A percentile compares a stretch with the other conserved stretches of the same genome.
Conservation (phyloP, 2,113 vertebrate genomes). For the Empidonax alnorum region DNA sequence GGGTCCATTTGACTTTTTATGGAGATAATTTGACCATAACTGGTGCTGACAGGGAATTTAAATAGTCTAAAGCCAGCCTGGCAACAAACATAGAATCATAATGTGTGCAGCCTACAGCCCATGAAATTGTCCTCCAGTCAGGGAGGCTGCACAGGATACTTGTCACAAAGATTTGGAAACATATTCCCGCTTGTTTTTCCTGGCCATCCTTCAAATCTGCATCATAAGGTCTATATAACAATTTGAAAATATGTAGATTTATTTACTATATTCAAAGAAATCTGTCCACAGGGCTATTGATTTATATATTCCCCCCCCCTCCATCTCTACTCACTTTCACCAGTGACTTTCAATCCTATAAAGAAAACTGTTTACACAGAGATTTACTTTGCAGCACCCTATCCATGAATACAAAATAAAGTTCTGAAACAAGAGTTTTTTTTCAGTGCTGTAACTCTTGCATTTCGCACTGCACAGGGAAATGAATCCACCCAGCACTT, state of each 20-base stretch:
- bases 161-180: neutral
- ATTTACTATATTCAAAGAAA: conserved; percentile 24
- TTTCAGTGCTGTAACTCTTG: neutral
- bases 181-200: neutral
- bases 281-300: conserved; percentile 15
- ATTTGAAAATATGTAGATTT: conserved; percentile 32
- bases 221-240: neutral
- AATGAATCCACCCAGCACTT: neutral
- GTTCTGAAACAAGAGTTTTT: neutral
- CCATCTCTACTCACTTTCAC: neutral
- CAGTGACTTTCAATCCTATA: conserved; percentile 13
- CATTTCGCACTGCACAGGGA: neutral
- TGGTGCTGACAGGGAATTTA: conserved; percentile 27
- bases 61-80: conserved; percentile 24
- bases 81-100: neutral
- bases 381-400: conserved; percentile 17
- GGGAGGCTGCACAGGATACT: neutral
- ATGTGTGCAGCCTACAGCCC: neutral
- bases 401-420: conserved; percentile 56
- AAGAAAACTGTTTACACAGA: conserved; percentile 22
- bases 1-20: conserved; percentile 22
- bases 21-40: conserved; percentile 38
- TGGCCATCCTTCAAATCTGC: neutral
- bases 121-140: neutral
- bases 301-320: neutral